Evolutionary conservation across 2,113 vertebrate species (phyloP).

Genomic region (Nestor notabilis): DNA sequence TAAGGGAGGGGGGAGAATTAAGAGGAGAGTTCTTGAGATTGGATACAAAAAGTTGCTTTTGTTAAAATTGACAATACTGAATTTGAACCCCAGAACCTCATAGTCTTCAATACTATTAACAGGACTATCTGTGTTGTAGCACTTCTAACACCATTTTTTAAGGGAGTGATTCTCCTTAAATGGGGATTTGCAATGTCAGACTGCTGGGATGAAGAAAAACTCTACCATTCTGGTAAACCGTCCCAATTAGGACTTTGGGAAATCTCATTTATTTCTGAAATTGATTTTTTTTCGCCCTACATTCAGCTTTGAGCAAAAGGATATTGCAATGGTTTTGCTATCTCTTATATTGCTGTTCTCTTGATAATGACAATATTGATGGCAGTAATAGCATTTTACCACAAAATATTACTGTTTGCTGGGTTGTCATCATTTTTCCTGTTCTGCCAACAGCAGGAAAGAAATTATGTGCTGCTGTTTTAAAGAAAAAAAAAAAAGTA

Average conservation of each 20-base stretch:
- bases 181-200: neutral
- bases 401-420: conserved; percentile 1
- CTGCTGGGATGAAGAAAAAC: neutral
- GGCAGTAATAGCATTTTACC: conserved; percentile 20
- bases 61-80: neutral
- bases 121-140: neutral
- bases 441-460: neutral
- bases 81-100: neutral
- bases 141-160: neutral
- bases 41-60: neutral
- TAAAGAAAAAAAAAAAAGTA: neutral
- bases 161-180: neutral
- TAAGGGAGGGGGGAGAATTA: rapidly evolving
- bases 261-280: neutral
- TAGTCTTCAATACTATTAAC: neutral
- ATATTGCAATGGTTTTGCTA: neutral
- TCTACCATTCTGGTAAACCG: neutral
- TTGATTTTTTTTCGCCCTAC: neutral
- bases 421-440: neutral
- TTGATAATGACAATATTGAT: neutral
- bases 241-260: neutral
- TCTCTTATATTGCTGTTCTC: neutral
- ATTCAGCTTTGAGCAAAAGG: neutral
- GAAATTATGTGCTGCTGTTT: neutral
- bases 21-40: neutral